A percentile compares a stretch with the other conserved stretches of the same genome.
Conservation (phyloP, 2,888 invertebrate species). For the Mythimna loreyi region DNA sequence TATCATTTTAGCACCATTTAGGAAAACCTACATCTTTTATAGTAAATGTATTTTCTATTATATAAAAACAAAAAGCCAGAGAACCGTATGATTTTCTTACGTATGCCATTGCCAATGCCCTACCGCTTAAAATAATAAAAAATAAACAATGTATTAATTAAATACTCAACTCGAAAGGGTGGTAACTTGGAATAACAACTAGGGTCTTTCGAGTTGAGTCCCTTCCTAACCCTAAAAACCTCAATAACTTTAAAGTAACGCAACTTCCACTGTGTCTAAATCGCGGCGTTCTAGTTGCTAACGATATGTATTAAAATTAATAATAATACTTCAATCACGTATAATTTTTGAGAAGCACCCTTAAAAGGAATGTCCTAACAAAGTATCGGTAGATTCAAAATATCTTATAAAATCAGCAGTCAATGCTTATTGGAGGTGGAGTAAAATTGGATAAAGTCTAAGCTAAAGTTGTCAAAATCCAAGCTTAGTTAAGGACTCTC, state of each 20-base stretch:
- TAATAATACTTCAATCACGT: background rate
- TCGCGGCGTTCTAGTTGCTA: too few species aligned
- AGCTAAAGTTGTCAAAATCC: too few species aligned
- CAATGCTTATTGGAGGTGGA: too few species aligned
- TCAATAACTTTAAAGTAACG: background rate
- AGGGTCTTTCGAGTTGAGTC: background rate
- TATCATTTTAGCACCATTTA: conserved; percentile 6
- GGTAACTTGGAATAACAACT: background rate
- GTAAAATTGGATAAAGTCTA: background rate
- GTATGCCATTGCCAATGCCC: background rate
- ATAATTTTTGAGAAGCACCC: background rate
- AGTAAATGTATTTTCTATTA: background rate
- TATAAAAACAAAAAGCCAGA: background rate
- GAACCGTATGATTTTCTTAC: conserved; percentile 1
- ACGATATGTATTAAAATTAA: background rate
- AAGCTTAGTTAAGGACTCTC: background rate
- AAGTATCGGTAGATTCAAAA: background rate
- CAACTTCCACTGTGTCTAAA: background rate
- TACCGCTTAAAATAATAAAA: background rate
- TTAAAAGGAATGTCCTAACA: background rate
- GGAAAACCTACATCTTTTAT: background rate
- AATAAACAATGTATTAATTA: background rate
- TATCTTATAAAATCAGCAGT: background rate
- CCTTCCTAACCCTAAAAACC: background rate
- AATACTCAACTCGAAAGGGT: background rate